Evolutionary conservation across 2,888 invertebrate species (phyloP), one percentile per base, ranked within the genome.

Genomic region (Lithosia quadra): DNA sequence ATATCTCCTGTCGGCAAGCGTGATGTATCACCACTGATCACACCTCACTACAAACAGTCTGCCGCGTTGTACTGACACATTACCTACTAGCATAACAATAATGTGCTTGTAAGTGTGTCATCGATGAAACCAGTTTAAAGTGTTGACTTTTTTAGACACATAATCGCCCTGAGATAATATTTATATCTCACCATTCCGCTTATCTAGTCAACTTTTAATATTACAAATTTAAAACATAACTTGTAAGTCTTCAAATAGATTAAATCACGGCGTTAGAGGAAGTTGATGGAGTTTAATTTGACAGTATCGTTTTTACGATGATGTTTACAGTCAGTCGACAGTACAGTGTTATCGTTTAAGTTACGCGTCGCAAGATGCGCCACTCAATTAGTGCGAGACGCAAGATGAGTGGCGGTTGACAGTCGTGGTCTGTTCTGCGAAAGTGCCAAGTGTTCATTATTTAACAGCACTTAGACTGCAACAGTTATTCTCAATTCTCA

Each of bases 11-110:
- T 85, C 85, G 84, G 79, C 80, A 79, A 71, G 77, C 84, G 88
- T 91, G 90, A 90, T 88, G 85, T 88, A 91, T 89, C 79, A 81
- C 86, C 81, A 73, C 78, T 86, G 84, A 90, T 90, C 88, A 86
- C 86, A 87, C 83, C 84, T 83, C 81, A 83, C 87, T 85, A 84
- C 85, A 84, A 85, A 85, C 86, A 83, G 84, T 86, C 83, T 84
- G 69, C 81, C 78, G 81, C 73, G 79, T 84, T n/a, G 85, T 79
- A 78, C 74, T 74, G 77, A 75, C 77, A 78, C 77, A 81, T 84
- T 81, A 82, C 78, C 79, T 76, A 74, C 34, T 18, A 33, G 34
- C 36, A 59, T 78, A 67, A 55, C 22, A 53, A 65, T 65, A 65
- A 59, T 59, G 65, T n/a, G 34, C 65, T 57, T 65, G 43, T 65